These are phyloP conservation scores for Gambusia yucatana DNA, from an alignment of 2,797 vertebrate species.

Conservation along the genomic window DNA sequence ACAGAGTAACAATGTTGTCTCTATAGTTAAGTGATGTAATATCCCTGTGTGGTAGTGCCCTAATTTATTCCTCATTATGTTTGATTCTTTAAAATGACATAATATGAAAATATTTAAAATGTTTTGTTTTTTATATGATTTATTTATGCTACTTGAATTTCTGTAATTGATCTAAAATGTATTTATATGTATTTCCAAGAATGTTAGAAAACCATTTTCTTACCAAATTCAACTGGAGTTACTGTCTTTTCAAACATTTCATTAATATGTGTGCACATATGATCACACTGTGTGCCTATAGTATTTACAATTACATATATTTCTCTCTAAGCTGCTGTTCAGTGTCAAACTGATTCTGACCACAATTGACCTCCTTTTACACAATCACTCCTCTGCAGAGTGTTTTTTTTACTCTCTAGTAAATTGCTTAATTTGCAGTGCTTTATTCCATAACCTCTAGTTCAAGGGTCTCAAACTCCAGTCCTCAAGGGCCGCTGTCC, in stretches of 20 bases:
- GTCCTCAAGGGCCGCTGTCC: too few species aligned
- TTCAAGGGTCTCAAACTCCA: too few species aligned
- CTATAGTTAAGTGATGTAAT: background rate
- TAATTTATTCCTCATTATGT: background rate
- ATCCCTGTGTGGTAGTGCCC: background rate
- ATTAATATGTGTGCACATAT: background rate
- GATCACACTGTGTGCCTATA: background rate
- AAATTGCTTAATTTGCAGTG: background rate
- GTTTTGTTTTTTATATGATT: background rate
- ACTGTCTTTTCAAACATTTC: background rate
- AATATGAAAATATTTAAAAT: background rate
- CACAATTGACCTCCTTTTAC: conserved; percentile 7
- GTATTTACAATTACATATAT: background rate
- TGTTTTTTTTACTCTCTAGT: background rate
- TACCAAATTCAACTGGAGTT: background rate
- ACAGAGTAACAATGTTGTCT: background rate
- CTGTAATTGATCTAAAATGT: background rate
- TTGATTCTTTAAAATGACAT: background rate
- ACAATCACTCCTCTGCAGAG: background rate
- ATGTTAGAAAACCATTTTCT: too few species aligned
- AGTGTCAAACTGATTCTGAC: conserved; percentile 29
- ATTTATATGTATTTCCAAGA: background rate
- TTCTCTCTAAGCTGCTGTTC: background rate
- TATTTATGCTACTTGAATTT: background rate
- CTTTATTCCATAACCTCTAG: background rate